Evolutionary conservation across 2,797 vertebrate species (phyloP), one percentile per base, ranked within the genome.

Genomic region (Syngnathus rostellatus): DNA sequence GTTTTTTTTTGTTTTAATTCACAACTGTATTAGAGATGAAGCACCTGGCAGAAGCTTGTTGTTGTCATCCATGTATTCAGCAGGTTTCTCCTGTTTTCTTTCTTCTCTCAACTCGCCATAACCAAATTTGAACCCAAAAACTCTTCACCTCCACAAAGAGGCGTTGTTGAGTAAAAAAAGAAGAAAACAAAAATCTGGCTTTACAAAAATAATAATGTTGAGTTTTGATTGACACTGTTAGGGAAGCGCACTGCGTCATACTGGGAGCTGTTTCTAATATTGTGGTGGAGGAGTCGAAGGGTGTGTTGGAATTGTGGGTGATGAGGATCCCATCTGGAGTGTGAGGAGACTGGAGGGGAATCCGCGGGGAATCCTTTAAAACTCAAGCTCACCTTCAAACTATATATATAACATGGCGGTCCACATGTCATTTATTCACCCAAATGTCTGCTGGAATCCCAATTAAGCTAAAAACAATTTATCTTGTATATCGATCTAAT

Each of bases 251-350:
- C 21, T 54, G 5, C 21, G 25, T 25, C 51, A 54, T 54, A 25
- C 51, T 23, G 51, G 25, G 9, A 54, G 51, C n/a, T 54, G 9
- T 6, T 54, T 54, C 21, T 25, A 25, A 25, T 54, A 54, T 51
- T 51, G 48, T n/a, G 50, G 8, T 51, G 50, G 50, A 51, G n/a
- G 19, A 8, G 48, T 51, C 19, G 8, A 19, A 51, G 48, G 46
- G 46, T 50, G 46, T 21, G n/a, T 21, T 11, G 73, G 76, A 77
- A 71, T 39, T 53, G 1, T n/a, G 63, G 60, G 77, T 90, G 87
- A 88, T 90, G 88, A 91, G 88, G 87, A 88, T 90, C 87, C 88
- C 89, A 90, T 91, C 89, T 91, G 68, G 61, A 75, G 69, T 85
- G 75, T 74, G 83, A 77, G 64, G 64, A 84, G 78, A 78, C 75